Conservation (phyloP, 2,797 vertebrate species). For the Pangasius larnaudii region DNA sequence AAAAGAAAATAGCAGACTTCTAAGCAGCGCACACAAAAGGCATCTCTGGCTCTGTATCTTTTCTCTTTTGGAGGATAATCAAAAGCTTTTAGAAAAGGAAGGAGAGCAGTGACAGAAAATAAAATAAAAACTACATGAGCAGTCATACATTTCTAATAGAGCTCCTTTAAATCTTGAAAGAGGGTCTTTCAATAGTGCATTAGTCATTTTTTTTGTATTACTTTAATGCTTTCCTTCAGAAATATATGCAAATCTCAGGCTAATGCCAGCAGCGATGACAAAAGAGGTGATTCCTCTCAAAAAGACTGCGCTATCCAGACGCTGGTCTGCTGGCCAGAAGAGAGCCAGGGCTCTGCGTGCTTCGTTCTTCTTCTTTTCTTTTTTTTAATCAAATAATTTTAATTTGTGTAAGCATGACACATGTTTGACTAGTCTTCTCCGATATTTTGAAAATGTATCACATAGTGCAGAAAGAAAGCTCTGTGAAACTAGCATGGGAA, state of each 20-base stretch:
- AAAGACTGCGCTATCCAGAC: slow-evolving; percentile 66
- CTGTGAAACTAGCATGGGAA: background rate
- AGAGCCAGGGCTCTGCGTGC: slow-evolving; percentile 58
- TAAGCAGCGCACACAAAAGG: slow-evolving; percentile 47
- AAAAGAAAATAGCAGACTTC: slow-evolving; percentile 34
- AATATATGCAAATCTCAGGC: slow-evolving; percentile 84
- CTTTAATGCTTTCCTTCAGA: slow-evolving; percentile 79
- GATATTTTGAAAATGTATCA: slow-evolving; percentile 9
- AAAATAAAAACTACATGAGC: slow-evolving; percentile 78
- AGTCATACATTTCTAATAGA: slow-evolving; percentile 80
- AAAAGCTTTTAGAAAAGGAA: slow-evolving; percentile 70
- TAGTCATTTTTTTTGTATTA: slow-evolving; percentile 77
- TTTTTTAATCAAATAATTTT: slow-evolving; percentile 66
- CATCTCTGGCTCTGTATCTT: slow-evolving; percentile 46
- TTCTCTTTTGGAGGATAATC: slow-evolving; percentile 68
- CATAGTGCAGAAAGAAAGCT: slow-evolving; percentile 12
- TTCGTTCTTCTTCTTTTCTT: slow-evolving; percentile 49
- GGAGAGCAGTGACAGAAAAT: slow-evolving; percentile 57
- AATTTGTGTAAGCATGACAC: slow-evolving; percentile 52
- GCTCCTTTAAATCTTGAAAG: slow-evolving; percentile 80
- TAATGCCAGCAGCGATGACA: slow-evolving; percentile 81
- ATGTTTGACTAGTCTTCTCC: slow-evolving; percentile 12
- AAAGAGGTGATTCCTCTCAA: slow-evolving; percentile 73
- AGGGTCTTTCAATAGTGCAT: slow-evolving; percentile 80
- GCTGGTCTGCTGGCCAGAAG: slow-evolving; percentile 65